Conservation (phyloP, 2,113 vertebrate genomes). For the Orycteropus afer region DNA sequence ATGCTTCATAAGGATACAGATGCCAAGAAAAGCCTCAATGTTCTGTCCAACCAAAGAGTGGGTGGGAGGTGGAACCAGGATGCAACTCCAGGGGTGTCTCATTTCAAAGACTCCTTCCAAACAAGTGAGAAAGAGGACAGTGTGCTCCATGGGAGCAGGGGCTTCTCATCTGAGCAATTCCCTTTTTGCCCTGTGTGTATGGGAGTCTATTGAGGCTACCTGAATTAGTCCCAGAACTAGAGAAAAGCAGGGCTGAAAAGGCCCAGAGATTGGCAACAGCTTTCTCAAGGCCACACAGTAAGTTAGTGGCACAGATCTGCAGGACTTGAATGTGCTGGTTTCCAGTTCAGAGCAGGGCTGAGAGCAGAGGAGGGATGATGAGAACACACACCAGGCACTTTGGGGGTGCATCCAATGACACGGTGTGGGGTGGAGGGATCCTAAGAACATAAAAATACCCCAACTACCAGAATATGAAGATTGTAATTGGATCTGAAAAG, state of each 20-base stretch:
- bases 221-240: background rate
- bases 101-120: background rate
- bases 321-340: background rate
- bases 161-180: too few species aligned
- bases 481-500: background rate
- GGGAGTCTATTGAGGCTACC: background rate
- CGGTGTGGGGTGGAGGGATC: background rate
- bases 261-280: background rate
- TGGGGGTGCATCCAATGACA: background rate
- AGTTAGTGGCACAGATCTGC: too few species aligned
- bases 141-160: background rate
- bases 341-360: background rate
- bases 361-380: rapidly evolving
- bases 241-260: background rate
- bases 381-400: background rate
- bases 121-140: background rate
- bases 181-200: background rate
- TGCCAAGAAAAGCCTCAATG: background rate
- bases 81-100: background rate
- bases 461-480: background rate
- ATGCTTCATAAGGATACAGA: background rate
- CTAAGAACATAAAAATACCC: background rate
- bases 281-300: background rate
- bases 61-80: background rate
- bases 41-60: background rate